Evolutionary conservation across 2,113 vertebrate species (phyloP).

Genomic region (Trichechus manatus): DNA sequence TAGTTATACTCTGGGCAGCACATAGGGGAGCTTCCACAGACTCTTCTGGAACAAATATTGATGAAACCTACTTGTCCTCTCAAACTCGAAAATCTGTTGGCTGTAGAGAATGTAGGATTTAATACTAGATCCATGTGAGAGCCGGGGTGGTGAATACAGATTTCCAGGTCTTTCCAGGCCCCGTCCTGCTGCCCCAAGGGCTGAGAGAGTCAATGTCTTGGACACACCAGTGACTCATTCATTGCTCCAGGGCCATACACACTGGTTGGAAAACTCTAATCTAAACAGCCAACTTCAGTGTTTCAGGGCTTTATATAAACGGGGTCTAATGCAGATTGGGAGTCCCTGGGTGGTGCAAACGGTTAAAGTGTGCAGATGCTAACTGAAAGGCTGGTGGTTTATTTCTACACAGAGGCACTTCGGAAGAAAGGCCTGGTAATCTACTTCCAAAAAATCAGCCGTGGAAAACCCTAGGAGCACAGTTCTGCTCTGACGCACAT

Average conservation of each 20-base stretch:
- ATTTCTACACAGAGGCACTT: too few relatives aligned
- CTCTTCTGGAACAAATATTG: background rate
- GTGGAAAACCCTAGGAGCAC: too few relatives aligned
- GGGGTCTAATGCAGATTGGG: background rate
- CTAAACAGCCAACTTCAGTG: too few relatives aligned
- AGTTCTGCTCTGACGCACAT: too few relatives aligned
- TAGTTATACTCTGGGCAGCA: background rate
- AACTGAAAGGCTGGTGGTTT: too few relatives aligned
- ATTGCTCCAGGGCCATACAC: accelerated
- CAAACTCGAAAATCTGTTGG: background rate
- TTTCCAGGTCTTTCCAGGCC: background rate
- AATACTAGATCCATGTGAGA: accelerated
- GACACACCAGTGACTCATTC: background rate
- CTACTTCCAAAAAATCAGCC: too few relatives aligned
- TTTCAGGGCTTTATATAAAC: background rate
- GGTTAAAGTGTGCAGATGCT: too few relatives aligned
- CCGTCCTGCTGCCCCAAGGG: too few relatives aligned
- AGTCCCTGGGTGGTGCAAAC: too few relatives aligned
- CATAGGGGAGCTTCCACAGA: background rate
- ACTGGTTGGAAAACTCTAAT: too few relatives aligned
- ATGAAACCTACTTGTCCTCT: background rate
- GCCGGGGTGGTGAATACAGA: too few relatives aligned
- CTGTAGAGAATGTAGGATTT: background rate
- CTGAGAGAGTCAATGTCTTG: background rate
- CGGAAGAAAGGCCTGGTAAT: too few relatives aligned